Evolutionary conservation across 2,888 invertebrate species (phyloP), one percentile per base, ranked within the genome.

Genomic region (Ormyrus pomaceus): DNA sequence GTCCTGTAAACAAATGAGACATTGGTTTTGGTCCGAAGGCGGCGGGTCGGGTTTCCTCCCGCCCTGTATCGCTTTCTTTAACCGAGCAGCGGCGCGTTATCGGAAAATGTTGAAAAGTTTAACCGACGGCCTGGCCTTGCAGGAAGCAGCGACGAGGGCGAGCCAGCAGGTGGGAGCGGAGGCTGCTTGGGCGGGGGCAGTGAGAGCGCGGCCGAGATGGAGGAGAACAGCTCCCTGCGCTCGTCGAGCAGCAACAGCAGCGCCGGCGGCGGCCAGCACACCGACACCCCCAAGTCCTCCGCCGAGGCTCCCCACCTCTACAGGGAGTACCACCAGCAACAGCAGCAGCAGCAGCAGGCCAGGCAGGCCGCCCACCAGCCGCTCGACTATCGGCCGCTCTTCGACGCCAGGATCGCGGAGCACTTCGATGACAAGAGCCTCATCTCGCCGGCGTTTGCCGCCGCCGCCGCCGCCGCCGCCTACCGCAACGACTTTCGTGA

Each of bases 101-200:
- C 34, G 34, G 4, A 34, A 34, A 34, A 34, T 34, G 34, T 34
- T 34, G 34, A 34, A 34, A 34, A 34, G 34, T 4, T 34, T 34
- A 34, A 34, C 34, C 34, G 4, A 34, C 34, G 34, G 34, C 34
- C 34, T 45, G 46, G 6, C 55, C 85, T 84, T 77, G 34, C 82
- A 90, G 90, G 90, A 89, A 90, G 90, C 89, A 91, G 88, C 87
- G 89, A 92, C 92, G 92, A 93, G 92, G 93, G 93, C 91, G 92
- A 92, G 91, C 88, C 92, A 90, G 92, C 87, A 87, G 91, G 91
- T 90, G 91, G 87, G 88, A 86, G 89, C 86, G 88, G 90, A 89
- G 91, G 91, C 89, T 91, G 91, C 89, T 81, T 69, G 58, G 70
- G 76, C 69, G 85, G 82, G 56, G 82, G 80, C 64, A 79, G 79